phyloP scores from a whole-genome alignment of 1,140 invertebrate species.

The Drosophila bifasciata region DNA sequence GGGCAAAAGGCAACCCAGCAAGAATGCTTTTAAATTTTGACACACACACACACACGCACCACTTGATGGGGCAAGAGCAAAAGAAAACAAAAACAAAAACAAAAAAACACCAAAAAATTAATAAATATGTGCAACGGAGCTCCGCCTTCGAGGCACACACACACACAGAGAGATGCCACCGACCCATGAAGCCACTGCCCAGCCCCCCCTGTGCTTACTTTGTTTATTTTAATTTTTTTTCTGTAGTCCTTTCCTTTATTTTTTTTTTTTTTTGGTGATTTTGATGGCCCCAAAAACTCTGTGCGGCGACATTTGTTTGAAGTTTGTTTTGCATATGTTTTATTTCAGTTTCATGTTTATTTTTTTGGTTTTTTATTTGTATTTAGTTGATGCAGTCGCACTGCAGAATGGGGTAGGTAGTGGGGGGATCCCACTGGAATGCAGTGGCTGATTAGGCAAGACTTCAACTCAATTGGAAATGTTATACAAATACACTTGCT shows the following conservation, averaged over 20 bases:
- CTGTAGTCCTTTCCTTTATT: slow-evolving; percentile 7
- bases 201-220: slow-evolving; percentile 23
- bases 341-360: slow-evolving; percentile 33
- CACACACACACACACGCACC: slow-evolving; percentile 38
- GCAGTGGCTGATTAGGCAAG: too few relatives aligned
- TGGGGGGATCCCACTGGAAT: not conserved
- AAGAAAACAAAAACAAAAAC: slow-evolving; percentile 30
- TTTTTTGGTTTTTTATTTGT: slow-evolving; percentile 11
- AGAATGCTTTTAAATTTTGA: slow-evolving; percentile 64
- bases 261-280: slow-evolving; percentile 8
- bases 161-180: slow-evolving; percentile 27
- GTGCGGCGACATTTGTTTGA: slow-evolving; percentile 52
- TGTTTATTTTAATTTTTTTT: slow-evolving; percentile 39
- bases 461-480: too few relatives aligned
- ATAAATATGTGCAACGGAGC: slow-evolving; percentile 53
- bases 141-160: slow-evolving; percentile 44
- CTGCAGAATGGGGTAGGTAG: slow-evolving; percentile 5
- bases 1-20: slow-evolving; percentile 30
- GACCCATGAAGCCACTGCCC: slow-evolving; percentile 30
- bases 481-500: too few relatives aligned
- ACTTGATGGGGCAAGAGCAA: slow-evolving; percentile 6
- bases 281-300: slow-evolving; percentile 24
- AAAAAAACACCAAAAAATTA: slow-evolving; percentile 46
- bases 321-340: slow-evolving; percentile 51
- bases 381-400: slow-evolving; percentile 24